Conservation (phyloP, 2,888 invertebrate genomes). For the Pollenia amentaria region DNA sequence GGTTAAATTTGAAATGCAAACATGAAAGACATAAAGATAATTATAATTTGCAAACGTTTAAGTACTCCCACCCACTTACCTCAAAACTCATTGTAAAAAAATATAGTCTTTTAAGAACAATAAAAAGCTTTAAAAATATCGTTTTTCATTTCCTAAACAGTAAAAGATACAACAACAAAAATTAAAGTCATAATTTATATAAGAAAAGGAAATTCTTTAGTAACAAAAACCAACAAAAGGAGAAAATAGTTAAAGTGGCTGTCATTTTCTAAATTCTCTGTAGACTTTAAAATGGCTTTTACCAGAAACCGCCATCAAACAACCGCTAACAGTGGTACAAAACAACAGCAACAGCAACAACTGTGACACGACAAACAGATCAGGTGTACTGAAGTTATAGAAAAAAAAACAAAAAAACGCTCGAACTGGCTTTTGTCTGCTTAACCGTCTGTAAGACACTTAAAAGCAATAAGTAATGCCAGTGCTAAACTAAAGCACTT, state of each 20-base stretch:
- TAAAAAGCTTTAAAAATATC: constrained; percentile 25
- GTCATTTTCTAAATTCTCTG: constrained; percentile 72
- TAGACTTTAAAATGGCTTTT: constrained; percentile 70
- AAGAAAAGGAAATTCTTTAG: constrained; percentile 32
- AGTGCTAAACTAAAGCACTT: constrained; percentile 71
- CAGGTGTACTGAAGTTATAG: constrained; percentile 59
- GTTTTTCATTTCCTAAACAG: constrained; percentile 26
- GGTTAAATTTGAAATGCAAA: constrained; percentile 50
- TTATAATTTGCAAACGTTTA: constrained; percentile 42
- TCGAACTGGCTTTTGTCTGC: constrained; percentile 51
- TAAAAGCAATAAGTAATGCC: constrained; percentile 49
- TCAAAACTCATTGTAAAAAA: neutral
- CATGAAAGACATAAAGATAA: constrained; percentile 55
- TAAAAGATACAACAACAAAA: constrained; percentile 1
- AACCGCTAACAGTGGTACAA: constrained; percentile 51
- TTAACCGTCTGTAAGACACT: constrained; percentile 45
- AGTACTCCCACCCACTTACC: constrained; percentile 59
- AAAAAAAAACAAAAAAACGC: constrained; percentile 19
- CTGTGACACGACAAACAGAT: constrained; percentile 72
- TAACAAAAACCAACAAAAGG: constrained; percentile 21
- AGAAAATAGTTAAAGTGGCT: constrained; percentile 67
- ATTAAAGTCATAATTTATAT: constrained; percentile 66
- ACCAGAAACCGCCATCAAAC: constrained; percentile 70
- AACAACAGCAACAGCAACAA: constrained; percentile 31
- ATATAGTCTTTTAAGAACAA: neutral